Conservation (phyloP, 2,888 invertebrate genomes). For the Ectemnius cavifrons region DNA sequence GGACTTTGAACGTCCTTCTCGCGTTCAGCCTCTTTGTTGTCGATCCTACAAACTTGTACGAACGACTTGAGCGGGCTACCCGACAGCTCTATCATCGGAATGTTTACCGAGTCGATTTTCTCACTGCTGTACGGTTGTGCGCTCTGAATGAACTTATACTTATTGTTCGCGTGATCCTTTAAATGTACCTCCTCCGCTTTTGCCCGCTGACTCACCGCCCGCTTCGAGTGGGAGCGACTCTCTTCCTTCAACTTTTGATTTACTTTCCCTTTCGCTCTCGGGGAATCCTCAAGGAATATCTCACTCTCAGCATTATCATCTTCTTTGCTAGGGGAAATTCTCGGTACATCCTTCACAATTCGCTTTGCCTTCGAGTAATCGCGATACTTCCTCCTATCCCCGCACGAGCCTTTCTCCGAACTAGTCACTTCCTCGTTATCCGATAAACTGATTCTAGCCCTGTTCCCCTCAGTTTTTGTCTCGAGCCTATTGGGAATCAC, state of each 20-base stretch:
- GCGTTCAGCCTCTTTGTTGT: conserved; percentile 47
- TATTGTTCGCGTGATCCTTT: conserved; percentile 12
- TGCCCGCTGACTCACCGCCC: neutral
- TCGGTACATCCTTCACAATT: neutral
- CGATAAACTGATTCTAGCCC: conserved; percentile 11
- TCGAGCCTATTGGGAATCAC: conserved; percentile 62
- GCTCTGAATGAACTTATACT: conserved; percentile 52
- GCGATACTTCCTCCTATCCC: neutral
- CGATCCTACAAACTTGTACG: conserved; percentile 62
- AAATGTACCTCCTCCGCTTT: conserved; percentile 12
- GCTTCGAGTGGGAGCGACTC: neutral
- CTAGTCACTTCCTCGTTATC: conserved; percentile 49
- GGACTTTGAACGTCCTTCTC: conserved; percentile 66
- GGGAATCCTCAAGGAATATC: conserved; percentile 18
- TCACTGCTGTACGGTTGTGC: conserved; percentile 19
- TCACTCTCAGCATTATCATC: too few species aligned
- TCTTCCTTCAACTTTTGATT: conserved; percentile 12
- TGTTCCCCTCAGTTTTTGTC: conserved; percentile 53
- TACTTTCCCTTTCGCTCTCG: conserved; percentile 5
- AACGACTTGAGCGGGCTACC: conserved; percentile 63
- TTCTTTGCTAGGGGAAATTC: conserved; percentile 5
- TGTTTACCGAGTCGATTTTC: conserved; percentile 56
- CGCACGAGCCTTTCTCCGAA: conserved; percentile 19
- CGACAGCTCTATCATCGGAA: conserved; percentile 70
- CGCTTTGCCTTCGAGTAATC: neutral